Evolutionary conservation across 2,797 vertebrate genomes (phyloP).

Genomic region (Dryobates pubescens): DNA sequence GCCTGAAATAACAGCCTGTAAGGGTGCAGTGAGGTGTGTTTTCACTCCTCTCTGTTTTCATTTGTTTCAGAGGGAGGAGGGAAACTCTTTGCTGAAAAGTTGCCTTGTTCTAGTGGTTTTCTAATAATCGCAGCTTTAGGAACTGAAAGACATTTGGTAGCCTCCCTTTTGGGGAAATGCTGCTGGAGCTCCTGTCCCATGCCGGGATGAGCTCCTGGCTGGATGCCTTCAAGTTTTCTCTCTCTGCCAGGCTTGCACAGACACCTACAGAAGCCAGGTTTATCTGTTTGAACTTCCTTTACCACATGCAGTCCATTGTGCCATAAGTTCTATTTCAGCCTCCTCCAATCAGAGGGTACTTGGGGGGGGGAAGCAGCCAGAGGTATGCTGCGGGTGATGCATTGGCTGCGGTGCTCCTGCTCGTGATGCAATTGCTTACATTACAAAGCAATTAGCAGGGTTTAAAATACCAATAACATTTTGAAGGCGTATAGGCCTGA

Average conservation of each 20-base stretch:
- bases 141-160: rapidly evolving
- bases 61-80: not conserved
- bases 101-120: not conserved
- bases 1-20: not conserved
- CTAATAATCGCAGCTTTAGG: not conserved
- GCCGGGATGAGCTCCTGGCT: not conserved
- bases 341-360: not conserved
- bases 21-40: not conserved
- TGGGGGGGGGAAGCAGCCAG: not conserved
- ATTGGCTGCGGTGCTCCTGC: not conserved
- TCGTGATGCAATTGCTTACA: slow-evolving; percentile 42
- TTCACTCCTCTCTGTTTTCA: not conserved
- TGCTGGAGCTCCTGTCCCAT: not conserved
- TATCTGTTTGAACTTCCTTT: not conserved
- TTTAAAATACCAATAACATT: slow-evolving; percentile 46
- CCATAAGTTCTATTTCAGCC: not conserved
- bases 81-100: not conserved
- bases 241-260: not conserved
- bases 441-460: slow-evolving; percentile 49
- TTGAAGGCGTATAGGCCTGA: not conserved
- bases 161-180: not conserved
- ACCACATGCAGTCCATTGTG: not conserved
- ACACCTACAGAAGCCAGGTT: not conserved
- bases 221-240: not conserved
- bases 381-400: not conserved